Evolutionary conservation across 2,888 invertebrate species (phyloP).

Genomic region (Cephus spinipes): DNA sequence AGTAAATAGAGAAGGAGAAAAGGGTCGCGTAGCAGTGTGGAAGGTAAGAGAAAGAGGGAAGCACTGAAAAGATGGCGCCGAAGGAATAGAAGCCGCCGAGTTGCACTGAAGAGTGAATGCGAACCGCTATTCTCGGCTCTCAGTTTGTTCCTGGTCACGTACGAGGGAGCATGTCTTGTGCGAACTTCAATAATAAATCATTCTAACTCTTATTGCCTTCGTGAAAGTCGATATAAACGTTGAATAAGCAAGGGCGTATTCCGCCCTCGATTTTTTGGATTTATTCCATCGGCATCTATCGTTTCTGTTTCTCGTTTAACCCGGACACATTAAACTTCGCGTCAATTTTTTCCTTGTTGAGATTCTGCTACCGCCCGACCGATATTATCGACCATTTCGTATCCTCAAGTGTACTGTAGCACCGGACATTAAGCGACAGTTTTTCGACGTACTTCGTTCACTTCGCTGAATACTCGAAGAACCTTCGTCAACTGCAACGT

Average conservation of each 20-base stretch:
- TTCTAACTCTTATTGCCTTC: background rate
- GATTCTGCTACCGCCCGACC: background rate
- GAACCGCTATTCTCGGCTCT: background rate
- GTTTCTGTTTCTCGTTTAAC: background rate
- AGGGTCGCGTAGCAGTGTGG: background rate
- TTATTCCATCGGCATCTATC: background rate
- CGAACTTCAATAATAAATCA: background rate
- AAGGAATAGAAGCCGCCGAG: conserved; percentile 10
- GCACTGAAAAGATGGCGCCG: conserved; percentile 4
- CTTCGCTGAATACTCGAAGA: background rate
- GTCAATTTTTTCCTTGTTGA: background rate
- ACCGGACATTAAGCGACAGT: background rate
- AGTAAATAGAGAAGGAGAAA: background rate
- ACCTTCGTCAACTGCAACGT: background rate
- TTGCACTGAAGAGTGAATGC: background rate
- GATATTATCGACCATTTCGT: background rate
- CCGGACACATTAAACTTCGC: background rate
- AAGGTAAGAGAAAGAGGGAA: background rate
- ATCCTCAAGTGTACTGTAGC: background rate
- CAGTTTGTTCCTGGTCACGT: conserved; percentile 7
- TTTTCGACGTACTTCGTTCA: background rate
- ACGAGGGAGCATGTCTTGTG: conserved; percentile 3
- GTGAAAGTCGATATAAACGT: background rate
- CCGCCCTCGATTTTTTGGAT: background rate
- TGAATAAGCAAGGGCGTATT: background rate